These are phyloP conservation scores for Zaprionus africanus DNA, from an alignment of 1,140 invertebrate genomes.

Conservation along the genomic window DNA sequence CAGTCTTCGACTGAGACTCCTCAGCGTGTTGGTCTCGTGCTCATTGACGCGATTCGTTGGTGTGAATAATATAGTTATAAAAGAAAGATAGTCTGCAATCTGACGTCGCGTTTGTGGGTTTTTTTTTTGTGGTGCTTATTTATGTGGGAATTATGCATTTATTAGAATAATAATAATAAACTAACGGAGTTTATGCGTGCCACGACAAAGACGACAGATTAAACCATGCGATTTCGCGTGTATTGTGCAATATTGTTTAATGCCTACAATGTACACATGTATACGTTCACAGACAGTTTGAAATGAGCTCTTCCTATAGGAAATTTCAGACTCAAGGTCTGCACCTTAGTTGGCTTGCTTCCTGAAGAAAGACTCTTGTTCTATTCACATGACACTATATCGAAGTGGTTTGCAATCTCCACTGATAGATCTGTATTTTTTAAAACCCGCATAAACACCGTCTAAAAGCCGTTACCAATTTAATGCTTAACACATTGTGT, in stretches of 20 bases:
- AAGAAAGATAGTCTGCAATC: constrained; percentile 45
- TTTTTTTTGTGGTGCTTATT: constrained; percentile 65
- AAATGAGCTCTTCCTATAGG: not conserved
- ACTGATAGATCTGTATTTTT: not conserved
- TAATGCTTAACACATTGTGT: constrained; percentile 59
- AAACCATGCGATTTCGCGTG: constrained; percentile 54
- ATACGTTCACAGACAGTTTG: not conserved
- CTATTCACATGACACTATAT: not conserved
- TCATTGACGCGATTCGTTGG: constrained; percentile 55
- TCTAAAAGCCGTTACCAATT: constrained; percentile 54
- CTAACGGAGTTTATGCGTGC: constrained; percentile 74
- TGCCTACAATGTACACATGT: not conserved
- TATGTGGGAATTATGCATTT: constrained; percentile 74
- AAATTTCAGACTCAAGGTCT: not conserved
- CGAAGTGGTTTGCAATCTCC: not conserved
- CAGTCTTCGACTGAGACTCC: constrained; percentile 28
- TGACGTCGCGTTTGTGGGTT: constrained; percentile 23
- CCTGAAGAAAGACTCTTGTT: not conserved
- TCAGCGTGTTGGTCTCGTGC: constrained; percentile 50
- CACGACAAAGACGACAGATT: constrained; percentile 57
- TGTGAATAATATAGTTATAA: constrained; percentile 66
- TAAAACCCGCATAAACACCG: constrained; percentile 23
- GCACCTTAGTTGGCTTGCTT: not conserved
- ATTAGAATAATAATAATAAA: constrained; percentile 78
- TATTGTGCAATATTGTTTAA: constrained; percentile 51